Percentiles rank a stretch among this genome's conserved stretches.
Conservation (phyloP, 2,797 vertebrate genomes). For the Tenualosa thibaudeaui region DNA sequence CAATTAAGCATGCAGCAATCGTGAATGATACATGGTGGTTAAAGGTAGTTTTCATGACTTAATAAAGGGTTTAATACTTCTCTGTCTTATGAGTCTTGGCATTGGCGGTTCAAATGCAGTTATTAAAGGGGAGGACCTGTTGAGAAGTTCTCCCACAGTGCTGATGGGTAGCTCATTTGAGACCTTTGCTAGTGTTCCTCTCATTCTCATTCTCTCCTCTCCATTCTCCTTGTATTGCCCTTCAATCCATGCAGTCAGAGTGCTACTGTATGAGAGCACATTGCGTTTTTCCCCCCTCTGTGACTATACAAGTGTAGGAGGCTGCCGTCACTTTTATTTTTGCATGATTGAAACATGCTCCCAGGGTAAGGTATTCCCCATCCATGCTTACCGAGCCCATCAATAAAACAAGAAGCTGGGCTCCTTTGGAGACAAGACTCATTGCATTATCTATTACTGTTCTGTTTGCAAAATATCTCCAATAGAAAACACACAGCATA, state of each 20-base stretch:
- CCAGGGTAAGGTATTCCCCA: constrained; percentile 18
- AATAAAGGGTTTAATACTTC: constrained; percentile 64
- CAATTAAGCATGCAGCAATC: constrained; percentile 59
- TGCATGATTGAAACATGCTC: constrained; percentile 26
- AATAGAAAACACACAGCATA: not conserved
- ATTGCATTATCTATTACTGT: not conserved
- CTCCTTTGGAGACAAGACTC: not conserved
- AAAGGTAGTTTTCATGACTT: constrained; percentile 59
- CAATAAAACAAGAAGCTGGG: not conserved
- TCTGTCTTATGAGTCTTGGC: constrained; percentile 48
- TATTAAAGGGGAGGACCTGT: constrained; percentile 42
- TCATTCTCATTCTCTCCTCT: constrained; percentile 1
- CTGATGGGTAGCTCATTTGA: constrained; percentile 45
- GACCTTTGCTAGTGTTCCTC: constrained; percentile 24
- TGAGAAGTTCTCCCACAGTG: constrained; percentile 46
- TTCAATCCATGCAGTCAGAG: constrained; percentile 15
- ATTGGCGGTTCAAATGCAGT: constrained; percentile 49
- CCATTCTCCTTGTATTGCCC: not conserved
- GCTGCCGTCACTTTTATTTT: constrained; percentile 30
- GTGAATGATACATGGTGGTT: constrained; percentile 46
- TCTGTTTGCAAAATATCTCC: not conserved
- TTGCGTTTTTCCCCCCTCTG: not conserved
- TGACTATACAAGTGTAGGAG: constrained; percentile 24
- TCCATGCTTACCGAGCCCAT: not conserved
- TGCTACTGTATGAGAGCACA: constrained; percentile 38